Evolutionary conservation across 1,140 invertebrate genomes (phyloP).

Genomic region (Heliconius nattereri): DNA sequence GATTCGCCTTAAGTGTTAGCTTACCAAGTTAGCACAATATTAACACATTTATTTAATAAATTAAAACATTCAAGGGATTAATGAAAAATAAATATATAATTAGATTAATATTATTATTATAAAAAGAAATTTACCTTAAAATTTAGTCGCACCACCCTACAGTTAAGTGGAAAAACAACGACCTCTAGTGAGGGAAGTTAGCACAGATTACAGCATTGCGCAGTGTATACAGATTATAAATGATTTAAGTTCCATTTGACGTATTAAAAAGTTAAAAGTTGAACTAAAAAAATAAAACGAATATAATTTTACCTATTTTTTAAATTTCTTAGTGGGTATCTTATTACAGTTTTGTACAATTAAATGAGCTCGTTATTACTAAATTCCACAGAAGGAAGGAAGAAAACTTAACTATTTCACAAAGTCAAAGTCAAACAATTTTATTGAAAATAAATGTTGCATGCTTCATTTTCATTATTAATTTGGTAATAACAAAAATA

Average conservation of each 20-base stretch:
- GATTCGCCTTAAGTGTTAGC: slow-evolving; percentile 2
- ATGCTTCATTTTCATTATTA: too few species aligned
- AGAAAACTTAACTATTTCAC: too few species aligned
- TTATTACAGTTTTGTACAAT: too few species aligned
- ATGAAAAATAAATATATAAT: not conserved
- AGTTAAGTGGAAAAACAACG: slow-evolving; percentile 28
- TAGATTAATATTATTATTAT: not conserved
- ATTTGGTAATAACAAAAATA: too few species aligned
- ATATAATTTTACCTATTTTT: not conserved
- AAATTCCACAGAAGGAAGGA: too few species aligned
- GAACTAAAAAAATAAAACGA: not conserved
- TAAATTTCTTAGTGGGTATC: too few species aligned
- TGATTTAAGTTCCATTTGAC: not conserved
- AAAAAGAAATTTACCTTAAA: slow-evolving; percentile 22
- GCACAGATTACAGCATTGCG: slow-evolving; percentile 22
- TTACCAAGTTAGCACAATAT: not conserved
- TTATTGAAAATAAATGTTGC: too few species aligned
- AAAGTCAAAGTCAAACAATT: too few species aligned
- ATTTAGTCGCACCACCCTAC: slow-evolving; percentile 28
- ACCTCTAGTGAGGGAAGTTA: slow-evolving; percentile 36
- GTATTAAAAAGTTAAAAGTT: not conserved
- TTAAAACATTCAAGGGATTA: not conserved
- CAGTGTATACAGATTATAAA: slow-evolving; percentile 24
- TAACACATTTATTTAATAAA: not conserved
- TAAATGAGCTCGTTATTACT: too few species aligned